A percentile compares a stretch with the other conserved stretches of the same genome.
phyloP scores from a whole-genome alignment of 2,888 invertebrate species.

The Cerceris rybyensis region DNA sequence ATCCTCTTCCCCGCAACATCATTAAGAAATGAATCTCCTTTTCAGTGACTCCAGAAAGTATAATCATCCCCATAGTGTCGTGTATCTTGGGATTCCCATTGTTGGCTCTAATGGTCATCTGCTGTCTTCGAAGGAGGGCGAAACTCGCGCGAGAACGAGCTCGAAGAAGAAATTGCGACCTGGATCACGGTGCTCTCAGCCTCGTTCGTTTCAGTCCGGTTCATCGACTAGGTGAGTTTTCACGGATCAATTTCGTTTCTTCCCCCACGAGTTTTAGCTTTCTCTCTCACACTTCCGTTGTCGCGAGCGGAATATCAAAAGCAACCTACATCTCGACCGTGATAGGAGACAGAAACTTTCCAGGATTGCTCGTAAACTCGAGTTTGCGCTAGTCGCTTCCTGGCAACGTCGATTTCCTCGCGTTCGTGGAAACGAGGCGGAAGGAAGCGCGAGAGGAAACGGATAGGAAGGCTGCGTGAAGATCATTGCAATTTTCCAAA shows the following conservation, averaged over 20 bases:
- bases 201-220: constrained; percentile 90
- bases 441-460: too few species aligned
- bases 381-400: not conserved
- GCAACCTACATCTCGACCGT: too few species aligned
- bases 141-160: constrained; percentile 93
- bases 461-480: too few species aligned
- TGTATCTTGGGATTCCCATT: constrained; percentile 95
- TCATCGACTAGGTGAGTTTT: constrained; percentile 86
- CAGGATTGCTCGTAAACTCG: not conserved
- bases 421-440: constrained; percentile 3
- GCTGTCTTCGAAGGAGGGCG: constrained; percentile 91
- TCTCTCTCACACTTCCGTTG: too few species aligned
- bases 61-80: constrained; percentile 93
- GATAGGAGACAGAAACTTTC: too few species aligned
- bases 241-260: not conserved
- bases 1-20: not conserved
- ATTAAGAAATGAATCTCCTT: constrained; percentile 27
- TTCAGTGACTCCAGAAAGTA: constrained; percentile 92
- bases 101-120: constrained; percentile 92
- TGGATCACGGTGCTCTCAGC: constrained; percentile 92
- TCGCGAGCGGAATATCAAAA: too few species aligned
- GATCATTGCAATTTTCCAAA: too few species aligned
- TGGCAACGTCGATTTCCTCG: not conserved
- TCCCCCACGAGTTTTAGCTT: too few species aligned
- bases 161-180: constrained; percentile 90